Evolutionary conservation across 1,140 invertebrate species (phyloP).

Genomic region (Panulirus ornatus): DNA sequence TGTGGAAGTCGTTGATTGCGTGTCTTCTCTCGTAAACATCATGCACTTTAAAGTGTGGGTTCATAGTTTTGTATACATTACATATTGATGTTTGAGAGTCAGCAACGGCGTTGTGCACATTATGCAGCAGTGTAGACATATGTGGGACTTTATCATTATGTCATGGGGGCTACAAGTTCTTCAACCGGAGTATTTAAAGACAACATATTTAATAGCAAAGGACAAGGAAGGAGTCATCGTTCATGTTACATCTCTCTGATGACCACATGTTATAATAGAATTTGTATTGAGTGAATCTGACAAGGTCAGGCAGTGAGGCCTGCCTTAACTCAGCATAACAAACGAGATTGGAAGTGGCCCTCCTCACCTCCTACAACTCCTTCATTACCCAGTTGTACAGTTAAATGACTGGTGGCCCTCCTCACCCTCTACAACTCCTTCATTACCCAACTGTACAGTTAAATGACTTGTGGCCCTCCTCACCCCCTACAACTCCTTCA

Average conservation of each 20-base stretch:
- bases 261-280: conserved; percentile 1
- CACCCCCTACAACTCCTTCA: too few species aligned
- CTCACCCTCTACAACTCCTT: too few species aligned
- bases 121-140: neutral
- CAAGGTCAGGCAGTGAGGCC: neutral
- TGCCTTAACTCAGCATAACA: conserved; percentile 1
- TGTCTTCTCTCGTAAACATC: neutral
- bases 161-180: neutral
- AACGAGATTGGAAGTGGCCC: neutral
- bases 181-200: neutral
- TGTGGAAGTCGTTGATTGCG: neutral
- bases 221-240: conserved; percentile 1
- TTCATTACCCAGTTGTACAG: neutral
- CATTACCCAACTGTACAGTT: too few species aligned
- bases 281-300: neutral
- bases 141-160: neutral
- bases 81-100: neutral
- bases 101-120: neutral
- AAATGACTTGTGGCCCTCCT: too few species aligned
- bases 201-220: neutral
- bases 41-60: neutral
- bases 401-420: too few species aligned
- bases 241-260: conserved; percentile 3
- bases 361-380: neutral
- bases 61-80: neutral